phyloP scores from a whole-genome alignment of 2,797 vertebrate species.

The Gephyroberyx darwinii region DNA sequence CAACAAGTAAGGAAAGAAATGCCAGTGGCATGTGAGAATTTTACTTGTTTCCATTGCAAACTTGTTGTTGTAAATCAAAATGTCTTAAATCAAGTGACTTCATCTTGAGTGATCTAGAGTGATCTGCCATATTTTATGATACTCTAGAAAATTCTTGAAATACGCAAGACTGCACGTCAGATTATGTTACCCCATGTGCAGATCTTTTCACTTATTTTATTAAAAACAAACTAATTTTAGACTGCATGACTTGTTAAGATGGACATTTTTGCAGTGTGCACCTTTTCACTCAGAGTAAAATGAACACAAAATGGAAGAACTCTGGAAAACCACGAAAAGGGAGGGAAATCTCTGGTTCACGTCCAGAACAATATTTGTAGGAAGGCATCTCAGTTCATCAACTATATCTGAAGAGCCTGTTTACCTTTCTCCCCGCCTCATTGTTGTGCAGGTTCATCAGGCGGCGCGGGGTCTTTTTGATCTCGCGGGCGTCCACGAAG shows the following conservation, averaged over 20 bases:
- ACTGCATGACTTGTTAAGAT: too few relatives aligned
- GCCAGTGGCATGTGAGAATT: neutral
- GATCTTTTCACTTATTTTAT: too few relatives aligned
- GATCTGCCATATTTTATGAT: too few relatives aligned
- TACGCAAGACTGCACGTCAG: too few relatives aligned
- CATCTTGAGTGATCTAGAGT: too few relatives aligned
- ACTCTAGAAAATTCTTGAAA: too few relatives aligned
- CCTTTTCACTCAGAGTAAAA: too few relatives aligned
- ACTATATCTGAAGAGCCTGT: neutral
- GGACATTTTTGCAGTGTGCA: too few relatives aligned
- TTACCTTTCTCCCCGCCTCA: slow-evolving; percentile 98
- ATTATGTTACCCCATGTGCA: too few relatives aligned
- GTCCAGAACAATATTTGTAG: neutral
- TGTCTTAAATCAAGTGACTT: too few relatives aligned
- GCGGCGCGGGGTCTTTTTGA: slow-evolving; percentile 96
- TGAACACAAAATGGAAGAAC: too few relatives aligned
- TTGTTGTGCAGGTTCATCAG: slow-evolving; percentile 99
- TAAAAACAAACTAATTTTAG: too few relatives aligned
- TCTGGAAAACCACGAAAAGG: neutral
- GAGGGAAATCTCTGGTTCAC: neutral
- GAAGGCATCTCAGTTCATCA: slow-evolving; percentile 5
- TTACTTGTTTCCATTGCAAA: neutral
- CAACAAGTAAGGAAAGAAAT: neutral
- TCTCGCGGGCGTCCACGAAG: slow-evolving; percentile 98
- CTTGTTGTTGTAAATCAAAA: neutral